Base-by-base conservation (phyloP, 2,888 invertebrate species). In the Agrotis segetum region DNA sequence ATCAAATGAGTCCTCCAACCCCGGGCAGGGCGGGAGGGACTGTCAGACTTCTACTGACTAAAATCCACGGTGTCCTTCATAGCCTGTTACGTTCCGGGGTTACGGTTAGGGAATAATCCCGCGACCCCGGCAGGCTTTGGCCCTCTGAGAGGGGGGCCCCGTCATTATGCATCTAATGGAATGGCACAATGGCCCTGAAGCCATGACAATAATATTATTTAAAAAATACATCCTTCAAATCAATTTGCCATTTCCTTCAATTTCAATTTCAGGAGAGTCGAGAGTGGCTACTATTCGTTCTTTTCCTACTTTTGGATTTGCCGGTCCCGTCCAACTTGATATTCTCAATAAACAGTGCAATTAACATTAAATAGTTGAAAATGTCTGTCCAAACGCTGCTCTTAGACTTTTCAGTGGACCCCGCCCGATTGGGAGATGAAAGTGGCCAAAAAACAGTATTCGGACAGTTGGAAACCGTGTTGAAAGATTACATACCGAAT, bases 341-440 rank as follows among this genome's bases (percentile, higher is more conserved):
- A 84, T 84, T 86, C 79, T 83, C 79, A 62, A 64, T 82, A 79
- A 80, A 77, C 74, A 71, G 71, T 80, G 63, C 40, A 86, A 76
- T 75, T 81, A 82, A 72, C 85, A 77, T 83, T 82, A 73, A 83
- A 67, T 77, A 65, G 40, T 73, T 59, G n/a, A 85, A 82, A 81
- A 98, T 98, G 98, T 97, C 98, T 84, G 98, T 97, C 52, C 97
- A 98, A 93, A 98, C 98, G 63, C 96, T 98, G 86, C 94, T 98
- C 65, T 94, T 98, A 85, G 98, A 98, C 95, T 98, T 98, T 90
- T 97, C 98, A 2, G 96, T 98, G 82, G 97, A 98, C 83, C 96
- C 97, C 55, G 97, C 96, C 74, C 97, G 97, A 61, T 95, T 98
- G 50, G 97, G 96, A 77, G 98, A 97, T 87, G 96, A 97, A 77